Percentiles rank a stretch among this genome's conserved stretches.
Conservation (phyloP, 1,140 invertebrate species). For the Drosophila neocordata region DNA sequence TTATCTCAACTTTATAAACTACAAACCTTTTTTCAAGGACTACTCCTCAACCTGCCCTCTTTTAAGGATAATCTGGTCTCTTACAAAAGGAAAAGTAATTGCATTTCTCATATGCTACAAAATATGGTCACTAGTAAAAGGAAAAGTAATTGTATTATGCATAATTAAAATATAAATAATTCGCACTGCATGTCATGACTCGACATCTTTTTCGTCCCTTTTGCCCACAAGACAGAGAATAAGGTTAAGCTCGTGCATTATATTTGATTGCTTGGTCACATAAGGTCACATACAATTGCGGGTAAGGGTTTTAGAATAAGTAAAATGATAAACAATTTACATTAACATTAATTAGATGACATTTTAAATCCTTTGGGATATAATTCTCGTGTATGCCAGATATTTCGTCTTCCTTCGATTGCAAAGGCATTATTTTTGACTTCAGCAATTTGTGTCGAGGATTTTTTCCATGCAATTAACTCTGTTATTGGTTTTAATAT, state of each 20-base stretch:
- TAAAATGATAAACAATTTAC: neutral
- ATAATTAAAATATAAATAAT: conserved; percentile 5
- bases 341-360: neutral
- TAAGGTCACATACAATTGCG: neutral
- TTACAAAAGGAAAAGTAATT: conserved; percentile 3
- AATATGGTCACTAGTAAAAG: neutral
- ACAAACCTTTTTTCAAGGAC: neutral
- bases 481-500: conserved; percentile 84
- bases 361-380: conserved; percentile 52
- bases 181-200: neutral
- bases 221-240: neutral
- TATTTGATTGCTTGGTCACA: neutral
- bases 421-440: conserved; percentile 11
- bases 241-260: neutral
- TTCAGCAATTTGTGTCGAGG: neutral
- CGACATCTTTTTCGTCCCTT: neutral
- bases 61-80: neutral
- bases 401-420: conserved; percentile 5
- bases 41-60: neutral
- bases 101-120: neutral
- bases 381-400: conserved; percentile 57
- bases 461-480: conserved; percentile 48
- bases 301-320: neutral
- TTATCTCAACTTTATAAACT: too few species aligned
- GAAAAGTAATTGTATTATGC: conserved; percentile 10